Conservation (phyloP, 2,797 vertebrate species). For the Lindbergichthys nudifrons region DNA sequence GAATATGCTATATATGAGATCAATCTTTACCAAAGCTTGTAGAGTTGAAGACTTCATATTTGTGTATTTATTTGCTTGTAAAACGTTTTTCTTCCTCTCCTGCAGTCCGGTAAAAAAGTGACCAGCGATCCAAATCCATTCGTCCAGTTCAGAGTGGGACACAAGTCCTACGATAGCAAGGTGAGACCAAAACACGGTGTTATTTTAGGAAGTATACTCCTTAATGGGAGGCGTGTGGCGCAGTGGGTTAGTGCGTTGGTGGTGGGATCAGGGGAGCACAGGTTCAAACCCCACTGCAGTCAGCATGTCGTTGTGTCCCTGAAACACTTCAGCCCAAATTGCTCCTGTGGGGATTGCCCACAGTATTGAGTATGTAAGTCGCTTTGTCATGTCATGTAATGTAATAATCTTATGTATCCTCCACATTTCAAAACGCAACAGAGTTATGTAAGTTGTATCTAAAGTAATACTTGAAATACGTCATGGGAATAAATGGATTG, state of each 20-base stretch:
- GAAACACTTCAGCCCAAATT: too few relatives aligned
- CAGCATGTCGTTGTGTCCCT: too few relatives aligned
- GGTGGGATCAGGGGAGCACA: too few relatives aligned
- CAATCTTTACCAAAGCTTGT: too few relatives aligned
- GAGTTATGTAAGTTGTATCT: background rate
- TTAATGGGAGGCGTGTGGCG: too few relatives aligned
- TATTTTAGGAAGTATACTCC: too few relatives aligned
- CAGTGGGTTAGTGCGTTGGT: too few relatives aligned
- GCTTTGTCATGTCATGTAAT: too few relatives aligned
- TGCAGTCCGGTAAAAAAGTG: slow-evolving; percentile 94
- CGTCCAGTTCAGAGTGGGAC: slow-evolving; percentile 93
- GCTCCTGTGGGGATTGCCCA: too few relatives aligned
- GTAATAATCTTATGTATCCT: rapidly evolving
- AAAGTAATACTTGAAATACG: background rate
- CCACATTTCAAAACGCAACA: background rate
- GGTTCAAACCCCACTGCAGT: too few relatives aligned
- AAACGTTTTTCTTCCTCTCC: slow-evolving; percentile 25
- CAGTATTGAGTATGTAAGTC: too few relatives aligned
- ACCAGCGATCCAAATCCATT: slow-evolving; percentile 93
- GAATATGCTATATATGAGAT: background rate
- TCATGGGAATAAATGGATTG: background rate
- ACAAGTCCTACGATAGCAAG: slow-evolving; percentile 93
- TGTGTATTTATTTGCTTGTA: background rate
- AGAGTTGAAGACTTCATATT: too few relatives aligned
- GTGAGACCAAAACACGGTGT: slow-evolving; percentile 75